Conservation (phyloP, 2,797 vertebrate species). For the Cryptoblepharus egeriae region DNA sequence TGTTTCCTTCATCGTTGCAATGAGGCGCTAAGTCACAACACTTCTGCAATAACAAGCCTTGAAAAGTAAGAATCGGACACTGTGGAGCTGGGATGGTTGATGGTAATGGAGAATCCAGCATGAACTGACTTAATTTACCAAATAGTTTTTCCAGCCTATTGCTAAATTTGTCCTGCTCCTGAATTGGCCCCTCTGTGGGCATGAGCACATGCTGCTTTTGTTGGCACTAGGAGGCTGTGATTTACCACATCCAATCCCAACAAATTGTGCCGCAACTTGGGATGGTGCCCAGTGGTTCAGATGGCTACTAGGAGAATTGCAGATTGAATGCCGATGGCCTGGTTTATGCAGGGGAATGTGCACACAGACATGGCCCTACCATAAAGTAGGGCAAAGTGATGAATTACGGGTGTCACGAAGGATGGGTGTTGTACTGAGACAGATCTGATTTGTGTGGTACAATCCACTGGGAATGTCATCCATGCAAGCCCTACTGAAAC, state of each 20-base stretch:
- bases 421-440: too few relatives aligned
- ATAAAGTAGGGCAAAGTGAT: too few relatives aligned
- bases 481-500: too few relatives aligned
- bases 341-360: background rate
- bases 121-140: background rate
- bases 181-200: background rate
- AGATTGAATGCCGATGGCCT: background rate
- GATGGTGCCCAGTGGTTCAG: background rate
- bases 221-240: background rate
- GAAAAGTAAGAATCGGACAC: background rate
- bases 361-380: too few relatives aligned
- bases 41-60: background rate
- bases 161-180: background rate
- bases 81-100: background rate
- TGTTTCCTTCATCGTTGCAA: too few relatives aligned
- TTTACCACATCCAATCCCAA: background rate
- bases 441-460: too few relatives aligned
- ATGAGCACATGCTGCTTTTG: background rate
- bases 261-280: background rate
- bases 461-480: too few relatives aligned
- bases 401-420: too few relatives aligned
- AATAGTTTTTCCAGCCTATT: conserved; percentile 1
- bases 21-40: background rate
- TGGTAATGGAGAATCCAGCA: conserved; percentile 1
- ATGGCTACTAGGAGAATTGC: background rate